These are phyloP conservation scores for Pheosia tremula DNA, from an alignment of 2,888 invertebrate genomes.

Conservation along the genomic window DNA sequence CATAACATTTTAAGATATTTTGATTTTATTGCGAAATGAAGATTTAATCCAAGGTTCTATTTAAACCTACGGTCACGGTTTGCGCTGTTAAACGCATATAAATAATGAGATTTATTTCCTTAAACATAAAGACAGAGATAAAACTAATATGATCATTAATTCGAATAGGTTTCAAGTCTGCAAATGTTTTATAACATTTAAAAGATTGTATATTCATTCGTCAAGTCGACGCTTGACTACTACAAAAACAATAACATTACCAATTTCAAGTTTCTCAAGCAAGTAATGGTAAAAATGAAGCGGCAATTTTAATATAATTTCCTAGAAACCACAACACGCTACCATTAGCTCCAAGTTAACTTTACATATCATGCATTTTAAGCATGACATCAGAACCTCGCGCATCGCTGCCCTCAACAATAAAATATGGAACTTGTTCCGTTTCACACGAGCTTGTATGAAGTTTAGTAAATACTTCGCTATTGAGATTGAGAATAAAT, in stretches of 20 bases:
- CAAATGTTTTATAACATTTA: neutral
- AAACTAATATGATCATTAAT: neutral
- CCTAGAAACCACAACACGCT: constrained; percentile 37
- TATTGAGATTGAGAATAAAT: neutral
- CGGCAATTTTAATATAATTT: constrained; percentile 31
- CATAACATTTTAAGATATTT: neutral
- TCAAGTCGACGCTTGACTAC: constrained; percentile 4
- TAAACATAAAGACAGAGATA: neutral
- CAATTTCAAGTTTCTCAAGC: constrained; percentile 8
- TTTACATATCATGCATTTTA: constrained; percentile 44
- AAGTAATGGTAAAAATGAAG: constrained; percentile 29
- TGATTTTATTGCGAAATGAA: neutral
- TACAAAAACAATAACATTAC: constrained; percentile 9
- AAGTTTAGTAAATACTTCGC: constrained; percentile 2
- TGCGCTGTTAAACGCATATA: neutral
- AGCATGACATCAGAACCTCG: constrained; percentile 62
- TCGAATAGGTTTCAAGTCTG: neutral
- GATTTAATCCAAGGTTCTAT: neutral
- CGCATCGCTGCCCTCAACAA: constrained; percentile 56
- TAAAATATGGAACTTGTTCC: constrained; percentile 50
- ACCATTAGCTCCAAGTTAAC: constrained; percentile 39
- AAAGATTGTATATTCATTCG: constrained; percentile 1
- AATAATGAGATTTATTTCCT: constrained; percentile 1
- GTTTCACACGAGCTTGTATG: constrained; percentile 46
- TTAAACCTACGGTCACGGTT: neutral